Conservation (phyloP, 2,113 vertebrate species). For the Lanius ludovicianus region DNA sequence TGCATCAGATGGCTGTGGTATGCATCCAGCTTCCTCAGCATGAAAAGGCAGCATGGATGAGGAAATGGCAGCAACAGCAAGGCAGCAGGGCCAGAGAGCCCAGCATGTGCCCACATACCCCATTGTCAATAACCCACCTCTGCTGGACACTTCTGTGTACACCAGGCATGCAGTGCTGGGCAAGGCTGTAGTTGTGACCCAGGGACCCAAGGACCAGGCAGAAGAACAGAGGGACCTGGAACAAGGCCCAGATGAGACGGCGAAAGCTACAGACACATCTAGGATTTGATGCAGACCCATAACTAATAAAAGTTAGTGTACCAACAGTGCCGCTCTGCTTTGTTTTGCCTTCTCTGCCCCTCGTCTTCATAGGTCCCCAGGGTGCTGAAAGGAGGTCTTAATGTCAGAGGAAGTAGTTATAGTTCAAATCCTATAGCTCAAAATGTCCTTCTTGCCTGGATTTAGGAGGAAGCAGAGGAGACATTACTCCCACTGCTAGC, state of each 20-base stretch:
- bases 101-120: neutral
- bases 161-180: accelerated
- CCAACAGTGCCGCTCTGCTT: neutral
- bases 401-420: neutral
- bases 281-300: neutral
- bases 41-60: neutral
- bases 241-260: neutral
- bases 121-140: accelerated
- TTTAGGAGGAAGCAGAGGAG: too few species aligned
- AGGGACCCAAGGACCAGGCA: neutral
- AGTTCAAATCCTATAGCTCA: too few species aligned
- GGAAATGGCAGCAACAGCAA: neutral
- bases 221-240: neutral
- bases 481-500: too few species aligned
- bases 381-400: accelerated
- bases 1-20: neutral
- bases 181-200: neutral
- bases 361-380: neutral
- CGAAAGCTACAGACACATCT: neutral
- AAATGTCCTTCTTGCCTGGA: too few species aligned
- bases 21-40: neutral
- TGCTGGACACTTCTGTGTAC: neutral
- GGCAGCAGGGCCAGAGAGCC: neutral
- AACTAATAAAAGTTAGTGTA: neutral
- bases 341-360: accelerated